Evolutionary conservation across 2,888 invertebrate species (phyloP).

Genomic region (Catocala sponsa): DNA sequence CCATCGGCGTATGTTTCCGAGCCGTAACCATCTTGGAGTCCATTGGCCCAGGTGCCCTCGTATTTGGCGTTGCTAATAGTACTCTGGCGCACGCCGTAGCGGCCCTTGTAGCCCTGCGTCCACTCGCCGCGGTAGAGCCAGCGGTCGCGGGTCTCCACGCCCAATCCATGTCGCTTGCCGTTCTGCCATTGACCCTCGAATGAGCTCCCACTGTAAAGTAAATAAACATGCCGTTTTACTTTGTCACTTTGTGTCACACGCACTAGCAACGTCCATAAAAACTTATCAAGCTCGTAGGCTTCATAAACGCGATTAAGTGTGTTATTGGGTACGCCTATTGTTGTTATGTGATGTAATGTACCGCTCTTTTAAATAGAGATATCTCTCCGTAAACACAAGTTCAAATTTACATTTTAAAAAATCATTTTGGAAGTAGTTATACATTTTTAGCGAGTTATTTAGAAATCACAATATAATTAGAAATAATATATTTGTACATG

Average conservation of each 20-base stretch:
- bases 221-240: constrained; percentile 23
- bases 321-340: background rate
- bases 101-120: constrained; percentile 99
- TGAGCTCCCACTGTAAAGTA: constrained; percentile 94
- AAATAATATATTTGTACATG: too few relatives aligned
- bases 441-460: too few relatives aligned
- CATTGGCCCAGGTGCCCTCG: constrained; percentile 99
- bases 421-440: too few relatives aligned
- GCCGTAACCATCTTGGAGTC: constrained; percentile 99
- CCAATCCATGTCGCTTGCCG: constrained; percentile 99
- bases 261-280: background rate
- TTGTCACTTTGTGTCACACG: background rate
- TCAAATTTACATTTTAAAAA: too few relatives aligned
- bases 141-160: constrained; percentile 98
- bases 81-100: constrained; percentile 99
- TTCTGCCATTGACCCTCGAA: constrained; percentile 99
- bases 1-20: constrained; percentile 99
- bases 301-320: background rate
- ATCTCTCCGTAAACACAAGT: too few relatives aligned
- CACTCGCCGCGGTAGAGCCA: constrained; percentile 99
- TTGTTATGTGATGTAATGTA: background rate
- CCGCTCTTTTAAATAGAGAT: background rate
- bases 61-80: constrained; percentile 98
- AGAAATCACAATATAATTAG: too few relatives aligned
- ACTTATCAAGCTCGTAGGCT: constrained; percentile 1